Evolutionary conservation across 1,140 invertebrate genomes (phyloP), one percentile per base, ranked within the genome.

Genomic region (Hetaerina americana): DNA sequence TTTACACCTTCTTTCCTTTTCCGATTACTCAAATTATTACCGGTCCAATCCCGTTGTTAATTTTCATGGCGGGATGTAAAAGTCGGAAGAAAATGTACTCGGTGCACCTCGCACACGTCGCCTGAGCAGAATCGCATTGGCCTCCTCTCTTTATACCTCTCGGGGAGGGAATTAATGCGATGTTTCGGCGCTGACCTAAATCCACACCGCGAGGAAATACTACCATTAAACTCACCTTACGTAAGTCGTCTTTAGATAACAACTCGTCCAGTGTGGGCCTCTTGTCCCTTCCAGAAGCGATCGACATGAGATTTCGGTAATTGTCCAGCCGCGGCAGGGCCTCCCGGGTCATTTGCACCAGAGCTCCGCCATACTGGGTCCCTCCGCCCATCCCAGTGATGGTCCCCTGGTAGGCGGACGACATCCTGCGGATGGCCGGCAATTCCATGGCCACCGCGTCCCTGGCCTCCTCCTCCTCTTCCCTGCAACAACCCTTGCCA

Each of bases 321-420:
- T 96, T 92, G 78, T 96, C 94, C 80, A 94, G 82, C 69, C 93
- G 84, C 0, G 94, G 94, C 24, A 96, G 81, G 0, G 92, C 92
- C 79, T 95, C 93, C 77, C 89, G 83, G 0, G 90, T 87, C 74
- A 85, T 82, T 73, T 82, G 80, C 26, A 76, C 76, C 71, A 78
- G 76, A 69, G 74, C 75, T 3, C 67, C 67, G 24, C 67, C 67
- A 18, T 68, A 68, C 6, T 26, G 25, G 12, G 67, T 68, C 1
- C 67, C 67, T 18, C 25, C 26, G 2, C 67, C 67, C 25, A 28
- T 15, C 25, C 67, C 67, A 10, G 67, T 28, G 5, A 68, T 26
- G 25, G 67, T 68, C 1, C 27, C 25, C 18, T 68, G 67, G 24
- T 68, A 68, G 18, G 25, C 25, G 18, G 27, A 10, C 2, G 67